Evolutionary conservation across 2,888 invertebrate species (phyloP).

Genomic region (Toxonevra muliebris): DNA sequence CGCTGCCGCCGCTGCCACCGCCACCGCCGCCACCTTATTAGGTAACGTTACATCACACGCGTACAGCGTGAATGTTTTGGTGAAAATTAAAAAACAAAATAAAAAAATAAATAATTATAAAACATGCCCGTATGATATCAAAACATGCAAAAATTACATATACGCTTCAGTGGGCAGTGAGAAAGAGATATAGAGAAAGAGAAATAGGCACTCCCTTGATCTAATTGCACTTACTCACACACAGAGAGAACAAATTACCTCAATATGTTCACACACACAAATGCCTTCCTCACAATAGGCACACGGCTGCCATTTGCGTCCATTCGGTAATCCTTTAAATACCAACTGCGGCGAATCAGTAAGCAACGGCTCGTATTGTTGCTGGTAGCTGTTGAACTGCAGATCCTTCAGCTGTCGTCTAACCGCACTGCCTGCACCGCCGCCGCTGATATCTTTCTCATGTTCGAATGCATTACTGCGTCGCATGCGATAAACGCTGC

Average conservation of each 20-base stretch:
- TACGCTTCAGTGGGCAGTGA: no score
- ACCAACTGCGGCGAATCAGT: conserved; percentile 61
- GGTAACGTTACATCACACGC: no score
- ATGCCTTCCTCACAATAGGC: conserved; percentile 65
- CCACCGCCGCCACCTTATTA: no score
- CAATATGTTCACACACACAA: conserved; percentile 65
- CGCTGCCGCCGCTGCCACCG: no score
- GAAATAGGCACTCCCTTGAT: no score
- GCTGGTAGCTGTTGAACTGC: conserved; percentile 54
- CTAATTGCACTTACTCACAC: no score
- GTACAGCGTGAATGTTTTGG: no score
- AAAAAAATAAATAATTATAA: no score
- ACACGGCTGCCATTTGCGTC: conserved; percentile 60
- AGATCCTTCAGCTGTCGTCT: conserved; percentile 57
- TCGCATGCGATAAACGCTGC: conserved; percentile 65
- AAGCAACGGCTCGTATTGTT: conserved; percentile 59
- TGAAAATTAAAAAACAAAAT: no score
- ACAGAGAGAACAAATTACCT: conserved; percentile 54
- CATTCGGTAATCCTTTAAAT: conserved; percentile 58
- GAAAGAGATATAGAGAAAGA: no score
- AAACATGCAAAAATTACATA: no score
- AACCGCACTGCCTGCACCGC: conserved; percentile 43
- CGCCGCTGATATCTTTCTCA: conserved; percentile 13
- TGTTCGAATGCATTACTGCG: conserved; percentile 58
- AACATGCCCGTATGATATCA: no score